phyloP scores from a whole-genome alignment of 2,797 vertebrate genomes.

The Natrix natrix region DNA sequence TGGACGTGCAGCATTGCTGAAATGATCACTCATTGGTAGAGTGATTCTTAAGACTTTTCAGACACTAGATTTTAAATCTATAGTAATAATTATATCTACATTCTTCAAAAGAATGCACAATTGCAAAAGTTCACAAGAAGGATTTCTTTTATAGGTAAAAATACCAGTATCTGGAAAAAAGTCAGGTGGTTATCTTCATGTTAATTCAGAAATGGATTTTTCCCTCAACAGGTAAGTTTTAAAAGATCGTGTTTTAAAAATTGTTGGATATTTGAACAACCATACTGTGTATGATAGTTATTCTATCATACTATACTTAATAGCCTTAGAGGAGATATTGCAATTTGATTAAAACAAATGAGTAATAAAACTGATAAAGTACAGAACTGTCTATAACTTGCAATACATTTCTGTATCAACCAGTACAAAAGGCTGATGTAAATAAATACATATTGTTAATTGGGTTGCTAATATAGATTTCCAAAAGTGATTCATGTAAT shows the following conservation, averaged over 20 bases:
- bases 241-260: neutral
- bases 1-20: neutral
- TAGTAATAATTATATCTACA: neutral
- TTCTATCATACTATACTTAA: neutral
- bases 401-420: neutral
- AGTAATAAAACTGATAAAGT: neutral
- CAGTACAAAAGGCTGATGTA: neutral
- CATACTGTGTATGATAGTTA: neutral
- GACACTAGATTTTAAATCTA: neutral
- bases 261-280: neutral
- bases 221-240: constrained; percentile 65
- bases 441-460: neutral
- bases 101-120: neutral
- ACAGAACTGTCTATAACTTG: neutral
- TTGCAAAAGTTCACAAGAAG: neutral
- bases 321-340: neutral
- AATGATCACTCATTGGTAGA: neutral
- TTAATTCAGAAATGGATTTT: constrained; percentile 71
- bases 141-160: constrained; percentile 74
- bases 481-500: neutral
- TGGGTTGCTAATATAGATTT: neutral
- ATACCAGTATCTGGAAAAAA: constrained; percentile 82
- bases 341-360: neutral
- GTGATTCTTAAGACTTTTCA: neutral
- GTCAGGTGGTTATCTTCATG: constrained; percentile 74